Evolutionary conservation across 2,797 vertebrate genomes (phyloP), one percentile per base, ranked within the genome.

Genomic region (Takifugu rubripes): DNA sequence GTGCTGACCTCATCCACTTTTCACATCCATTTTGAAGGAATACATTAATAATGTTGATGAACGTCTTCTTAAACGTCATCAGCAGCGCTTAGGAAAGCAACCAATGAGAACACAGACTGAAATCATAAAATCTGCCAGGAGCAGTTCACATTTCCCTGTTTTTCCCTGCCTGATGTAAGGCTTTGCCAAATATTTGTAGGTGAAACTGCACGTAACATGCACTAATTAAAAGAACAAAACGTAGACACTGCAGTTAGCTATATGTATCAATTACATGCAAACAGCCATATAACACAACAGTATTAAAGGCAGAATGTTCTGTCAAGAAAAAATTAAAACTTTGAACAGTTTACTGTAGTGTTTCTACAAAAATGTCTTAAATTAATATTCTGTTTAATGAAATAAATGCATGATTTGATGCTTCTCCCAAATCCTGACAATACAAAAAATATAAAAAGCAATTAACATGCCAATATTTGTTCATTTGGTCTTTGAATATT

Each of bases 1-100:
- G 2, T 90, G 88, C 64, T 90, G 75, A 88, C 52, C 49, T 70
- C 40, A 43, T 6, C 40, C 29, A 6, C 29, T 25, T 49, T 21
- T 12, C 59, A n/a, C 24, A 53, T 24, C 16, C 43, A 57, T n/a
- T 26, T 44, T 44, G 43, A 3, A 5, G 43, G 43, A 44, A 44
- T 5, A 4, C 11, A n/a, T 16, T 8, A 15, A n/a, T 2, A 44
- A 15, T 7, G 31, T 33, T 33, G 31, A 10, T 2, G 1, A 56
- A 51, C 36, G 50, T 61, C 56, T 54, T 44, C 2, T 5, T 46
- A 52, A 48, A 31, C n/a, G 40, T 49, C 44, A 58, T 47, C 40
- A 51, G 42, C 25, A 48, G 31, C 59, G 46, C 53, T 57, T 51
- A 63, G 25, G 14, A 53, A 60, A 50, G 26, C 54, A 52, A 12